These are phyloP conservation scores for Brotogeris chrysoptera DNA, from an alignment of 2,797 vertebrate genomes.

Conservation along the genomic window DNA sequence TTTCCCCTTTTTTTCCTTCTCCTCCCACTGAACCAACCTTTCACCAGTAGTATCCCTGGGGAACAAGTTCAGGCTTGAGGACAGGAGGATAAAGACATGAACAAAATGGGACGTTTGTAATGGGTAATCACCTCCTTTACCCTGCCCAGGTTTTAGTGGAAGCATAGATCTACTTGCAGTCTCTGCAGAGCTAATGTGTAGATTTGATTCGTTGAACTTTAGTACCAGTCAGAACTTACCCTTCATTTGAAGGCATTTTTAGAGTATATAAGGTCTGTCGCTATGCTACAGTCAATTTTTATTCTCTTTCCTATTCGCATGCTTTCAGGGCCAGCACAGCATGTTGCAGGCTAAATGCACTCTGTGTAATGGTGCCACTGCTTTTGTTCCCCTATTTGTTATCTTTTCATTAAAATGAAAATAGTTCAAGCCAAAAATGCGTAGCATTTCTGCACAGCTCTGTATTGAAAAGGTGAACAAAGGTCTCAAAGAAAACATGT, in stretches of 20 bases:
- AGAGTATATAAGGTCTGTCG: neutral
- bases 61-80: neutral
- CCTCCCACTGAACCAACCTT: neutral
- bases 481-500: neutral
- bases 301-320: neutral
- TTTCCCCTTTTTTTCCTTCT: neutral
- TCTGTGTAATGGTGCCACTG: neutral
- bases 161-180: neutral
- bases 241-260: slow-evolving; percentile 13
- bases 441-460: neutral
- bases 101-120: neutral
- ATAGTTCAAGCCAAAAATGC: neutral
- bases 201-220: neutral
- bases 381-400: slow-evolving; percentile 34
- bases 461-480: slow-evolving; percentile 2
- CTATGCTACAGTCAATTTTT: neutral
- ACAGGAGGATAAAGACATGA: neutral
- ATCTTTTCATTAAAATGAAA: slow-evolving; percentile 27
- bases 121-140: neutral
- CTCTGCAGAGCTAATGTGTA: neutral
- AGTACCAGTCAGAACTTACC: neutral
- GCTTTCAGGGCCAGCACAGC: neutral
- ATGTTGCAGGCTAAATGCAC: neutral
- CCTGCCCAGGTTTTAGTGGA: neutral
- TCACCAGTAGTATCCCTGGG: neutral